phyloP scores from a whole-genome alignment of 2,113 vertebrate species.

The Atherinomorus stipes region DNA sequence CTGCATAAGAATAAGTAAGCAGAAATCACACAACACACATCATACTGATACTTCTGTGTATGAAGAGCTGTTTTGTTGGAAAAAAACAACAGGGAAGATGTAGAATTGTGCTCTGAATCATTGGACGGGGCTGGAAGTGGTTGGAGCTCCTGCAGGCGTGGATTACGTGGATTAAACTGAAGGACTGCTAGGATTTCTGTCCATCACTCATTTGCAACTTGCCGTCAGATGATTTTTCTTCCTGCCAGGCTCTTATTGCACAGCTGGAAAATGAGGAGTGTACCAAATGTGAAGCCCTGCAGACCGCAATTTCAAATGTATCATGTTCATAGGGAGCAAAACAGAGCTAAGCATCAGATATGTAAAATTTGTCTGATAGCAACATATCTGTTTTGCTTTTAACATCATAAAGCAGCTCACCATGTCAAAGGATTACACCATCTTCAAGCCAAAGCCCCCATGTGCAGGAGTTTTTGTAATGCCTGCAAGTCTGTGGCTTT shows the following conservation, averaged over 20 bases:
- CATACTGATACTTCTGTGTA: neutral
- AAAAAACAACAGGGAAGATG: conserved; percentile 11
- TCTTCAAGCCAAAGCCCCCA: too few relatives aligned
- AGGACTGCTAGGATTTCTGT: conserved; percentile 20
- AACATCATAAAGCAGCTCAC: too few relatives aligned
- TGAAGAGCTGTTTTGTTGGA: neutral
- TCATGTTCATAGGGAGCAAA: too few relatives aligned
- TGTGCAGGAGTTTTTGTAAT: neutral
- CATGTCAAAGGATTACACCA: neutral
- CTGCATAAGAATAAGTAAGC: neutral
- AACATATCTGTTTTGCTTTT: too few relatives aligned
- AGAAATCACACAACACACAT: neutral
- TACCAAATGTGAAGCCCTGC: too few relatives aligned
- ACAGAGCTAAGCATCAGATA: too few relatives aligned
- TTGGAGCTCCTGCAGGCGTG: conserved; percentile 1
- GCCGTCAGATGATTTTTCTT: conserved; percentile 15
- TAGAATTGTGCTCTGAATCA: conserved; percentile 7
- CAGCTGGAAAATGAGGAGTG: too few relatives aligned
- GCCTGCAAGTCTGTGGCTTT: neutral
- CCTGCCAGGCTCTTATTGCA: conserved; percentile 5
- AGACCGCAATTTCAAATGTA: too few relatives aligned
- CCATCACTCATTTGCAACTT: neutral
- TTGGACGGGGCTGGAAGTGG: conserved; percentile 3
- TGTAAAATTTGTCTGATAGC: too few relatives aligned
- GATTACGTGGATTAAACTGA: conserved; percentile 30